Conservation (phyloP, 2,888 invertebrate genomes). For the Salticus scenicus region DNA sequence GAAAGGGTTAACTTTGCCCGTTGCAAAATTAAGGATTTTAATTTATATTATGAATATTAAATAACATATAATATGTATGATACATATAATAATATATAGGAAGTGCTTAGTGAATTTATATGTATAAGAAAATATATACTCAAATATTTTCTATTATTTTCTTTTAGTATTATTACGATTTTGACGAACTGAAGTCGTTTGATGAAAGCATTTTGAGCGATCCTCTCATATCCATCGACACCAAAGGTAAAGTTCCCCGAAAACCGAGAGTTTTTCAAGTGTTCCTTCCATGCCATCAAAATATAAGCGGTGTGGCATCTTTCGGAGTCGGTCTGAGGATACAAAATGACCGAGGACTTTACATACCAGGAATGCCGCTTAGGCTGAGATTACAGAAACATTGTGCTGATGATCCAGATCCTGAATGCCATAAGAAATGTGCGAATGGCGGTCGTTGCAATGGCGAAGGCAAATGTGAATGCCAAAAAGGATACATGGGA, state of each 20-base stretch:
- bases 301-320: constrained; percentile 89
- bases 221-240: constrained; percentile 91
- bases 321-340: constrained; percentile 91
- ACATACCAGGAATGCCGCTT: constrained; percentile 90
- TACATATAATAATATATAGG: too few relatives aligned
- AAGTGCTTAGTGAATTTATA: too few relatives aligned
- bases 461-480: constrained; percentile 88
- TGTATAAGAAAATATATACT: too few relatives aligned
- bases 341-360: constrained; percentile 81
- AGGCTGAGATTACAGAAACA: constrained; percentile 91
- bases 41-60: too few relatives aligned
- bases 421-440: constrained; percentile 91
- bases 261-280: constrained; percentile 93
- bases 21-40: too few relatives aligned
- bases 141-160: not conserved
- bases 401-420: constrained; percentile 91
- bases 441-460: constrained; percentile 90
- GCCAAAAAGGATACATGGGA: constrained; percentile 92
- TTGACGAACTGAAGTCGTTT: constrained; percentile 88
- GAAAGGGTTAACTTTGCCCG: too few relatives aligned
- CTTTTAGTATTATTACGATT: constrained; percentile 82
- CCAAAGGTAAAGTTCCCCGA: constrained; percentile 88
- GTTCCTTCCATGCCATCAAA: constrained; percentile 89
- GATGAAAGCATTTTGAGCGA: constrained; percentile 89
- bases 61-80: too few relatives aligned